Base-by-base conservation (phyloP, 2,797 vertebrate species). In the Galago senegalensis region DNA sequence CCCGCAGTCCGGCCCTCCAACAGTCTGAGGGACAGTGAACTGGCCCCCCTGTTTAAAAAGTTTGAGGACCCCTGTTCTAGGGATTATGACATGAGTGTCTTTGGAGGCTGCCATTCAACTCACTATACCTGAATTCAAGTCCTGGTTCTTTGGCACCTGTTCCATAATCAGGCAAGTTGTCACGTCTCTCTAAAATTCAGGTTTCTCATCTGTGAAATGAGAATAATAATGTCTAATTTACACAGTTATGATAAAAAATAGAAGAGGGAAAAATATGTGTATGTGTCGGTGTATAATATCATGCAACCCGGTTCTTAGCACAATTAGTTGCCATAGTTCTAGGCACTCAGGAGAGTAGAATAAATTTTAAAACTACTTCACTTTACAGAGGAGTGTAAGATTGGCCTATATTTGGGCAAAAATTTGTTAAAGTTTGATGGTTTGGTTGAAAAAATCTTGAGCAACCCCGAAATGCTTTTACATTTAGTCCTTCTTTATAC, bases 381-480 rank as follows among this genome's bases (percentile, higher is more conserved):
- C 56, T 88, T 75, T 69, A 65, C 93, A 85, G 80, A 65, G 49
- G 93, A 93, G 37, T 17, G 3, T 43, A 91, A 84, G 34, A 46
- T 8, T 63, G 49, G 37, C 34, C 20, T 91, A 18, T 46, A 70
- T 75, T 91, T 81, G n/a, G 34, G 79, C 40, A 93, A 81, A 29
- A 84, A 77, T 84, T 91, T 95, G 65, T 91, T 95, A 91, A 91
- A 67, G 61, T 69, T 92, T 95, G 83, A 89, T 92, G 70, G 56
- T 93, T 89, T 93, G 60, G 61, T 89, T 96, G 80, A 80, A 91
- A 90, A 97, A 93, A 73, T 96, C 95, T 65, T 82, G 93, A 96
- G 61, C 76, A 89, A 94, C 83, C 56, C 82, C 20, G 67, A 81
- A 80, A 81, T 89, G 61, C 53, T 93, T 92, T 94, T 97, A 93